These are phyloP conservation scores for Peucedramus taeniatus DNA, from an alignment of 2,113 vertebrate species.

Conservation along the genomic window DNA sequence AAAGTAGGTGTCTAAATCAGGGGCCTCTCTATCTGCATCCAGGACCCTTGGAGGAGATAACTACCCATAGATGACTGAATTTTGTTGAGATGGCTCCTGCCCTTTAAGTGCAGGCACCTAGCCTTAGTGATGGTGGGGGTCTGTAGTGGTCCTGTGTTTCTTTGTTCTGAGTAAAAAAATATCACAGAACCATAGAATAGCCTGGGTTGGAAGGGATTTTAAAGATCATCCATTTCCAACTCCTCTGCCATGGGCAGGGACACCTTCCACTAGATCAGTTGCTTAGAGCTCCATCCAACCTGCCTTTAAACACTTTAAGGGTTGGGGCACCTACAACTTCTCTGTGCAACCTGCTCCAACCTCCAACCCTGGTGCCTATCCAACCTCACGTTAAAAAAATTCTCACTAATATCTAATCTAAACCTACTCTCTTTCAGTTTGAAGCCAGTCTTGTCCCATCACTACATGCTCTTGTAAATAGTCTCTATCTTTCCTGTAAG, in stretches of 20 bases:
- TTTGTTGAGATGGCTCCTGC: neutral
- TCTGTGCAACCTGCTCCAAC: neutral
- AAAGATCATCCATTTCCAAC: neutral
- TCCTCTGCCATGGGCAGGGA: neutral
- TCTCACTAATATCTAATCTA: neutral
- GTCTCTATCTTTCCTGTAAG: neutral
- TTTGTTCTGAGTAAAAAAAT: neutral
- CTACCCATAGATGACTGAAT: neutral
- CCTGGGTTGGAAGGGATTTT: neutral
- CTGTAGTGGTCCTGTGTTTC: neutral
- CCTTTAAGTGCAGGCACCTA: neutral
- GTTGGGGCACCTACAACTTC: neutral
- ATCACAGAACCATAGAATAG: neutral
- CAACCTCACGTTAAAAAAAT: neutral
- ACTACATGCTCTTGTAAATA: neutral
- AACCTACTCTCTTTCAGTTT: neutral
- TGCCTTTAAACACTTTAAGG: neutral
- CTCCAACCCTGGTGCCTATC: too few species aligned
- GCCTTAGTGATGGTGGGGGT: neutral
- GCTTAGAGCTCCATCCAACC: neutral
- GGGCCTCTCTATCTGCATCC: neutral
- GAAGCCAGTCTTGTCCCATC: neutral
- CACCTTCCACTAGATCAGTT: neutral
- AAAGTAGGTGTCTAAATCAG: accelerated
- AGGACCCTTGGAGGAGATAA: neutral